These are phyloP conservation scores for Typhlomys cinereus DNA, from an alignment of 2,113 vertebrate genomes.

Conservation along the genomic window DNA sequence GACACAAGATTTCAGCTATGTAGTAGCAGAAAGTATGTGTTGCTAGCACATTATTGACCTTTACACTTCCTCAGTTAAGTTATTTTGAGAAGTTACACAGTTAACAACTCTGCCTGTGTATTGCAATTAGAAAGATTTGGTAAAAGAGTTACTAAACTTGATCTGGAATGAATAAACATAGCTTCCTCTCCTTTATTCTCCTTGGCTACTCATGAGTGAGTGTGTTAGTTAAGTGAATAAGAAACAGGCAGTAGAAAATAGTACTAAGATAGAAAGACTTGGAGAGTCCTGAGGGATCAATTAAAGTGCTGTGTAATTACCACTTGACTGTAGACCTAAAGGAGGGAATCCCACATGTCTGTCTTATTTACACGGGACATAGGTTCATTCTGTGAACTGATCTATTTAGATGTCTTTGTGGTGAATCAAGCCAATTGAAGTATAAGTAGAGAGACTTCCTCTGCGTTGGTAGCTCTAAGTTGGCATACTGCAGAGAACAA, in stretches of 20 bases:
- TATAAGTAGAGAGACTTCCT: neutral
- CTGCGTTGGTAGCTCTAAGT: neutral
- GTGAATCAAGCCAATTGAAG: neutral
- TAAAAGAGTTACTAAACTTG: neutral
- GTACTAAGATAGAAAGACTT: constrained; percentile 5
- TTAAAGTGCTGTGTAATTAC: neutral
- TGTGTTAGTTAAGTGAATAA: constrained; percentile 26
- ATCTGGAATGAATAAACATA: neutral
- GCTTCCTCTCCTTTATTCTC: neutral
- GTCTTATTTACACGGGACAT: neutral
- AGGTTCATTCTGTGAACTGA: neutral
- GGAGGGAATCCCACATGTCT: constrained; percentile 29
- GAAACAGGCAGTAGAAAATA: constrained; percentile 16
- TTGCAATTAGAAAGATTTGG: neutral
- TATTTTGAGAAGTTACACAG: neutral
- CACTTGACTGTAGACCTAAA: constrained; percentile 6
- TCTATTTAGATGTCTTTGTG: neutral
- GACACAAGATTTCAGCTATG: neutral
- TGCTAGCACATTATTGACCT: neutral
- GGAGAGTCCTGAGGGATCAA: constrained; percentile 43
- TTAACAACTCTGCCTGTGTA: neutral
- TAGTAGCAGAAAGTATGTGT: neutral
- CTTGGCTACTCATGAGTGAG: constrained; percentile 9
- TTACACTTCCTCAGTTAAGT: neutral
- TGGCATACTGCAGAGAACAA: constrained; percentile 17